These are phyloP conservation scores for Drosophila mayaguana DNA, from an alignment of 2,888 invertebrate genomes.

Conservation along the genomic window DNA sequence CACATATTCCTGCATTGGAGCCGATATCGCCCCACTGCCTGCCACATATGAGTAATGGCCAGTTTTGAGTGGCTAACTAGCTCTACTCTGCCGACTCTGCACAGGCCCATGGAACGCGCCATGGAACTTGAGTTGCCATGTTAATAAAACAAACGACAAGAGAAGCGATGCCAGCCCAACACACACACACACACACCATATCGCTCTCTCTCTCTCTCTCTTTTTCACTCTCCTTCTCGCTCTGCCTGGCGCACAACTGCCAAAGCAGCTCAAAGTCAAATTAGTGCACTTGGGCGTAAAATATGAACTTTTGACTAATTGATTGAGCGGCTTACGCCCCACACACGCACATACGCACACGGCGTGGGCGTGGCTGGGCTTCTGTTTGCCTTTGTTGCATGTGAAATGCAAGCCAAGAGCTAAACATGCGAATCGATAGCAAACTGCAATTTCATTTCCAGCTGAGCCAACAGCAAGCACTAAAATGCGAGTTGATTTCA, in stretches of 20 bases:
- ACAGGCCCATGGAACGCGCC: not conserved
- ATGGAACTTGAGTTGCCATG: slow-evolving; percentile 40
- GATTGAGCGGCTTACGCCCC: slow-evolving; percentile 53
- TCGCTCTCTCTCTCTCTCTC: not conserved
- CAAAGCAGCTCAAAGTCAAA: slow-evolving; percentile 60
- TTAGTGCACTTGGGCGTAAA: slow-evolving; percentile 53
- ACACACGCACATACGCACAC: slow-evolving; percentile 2
- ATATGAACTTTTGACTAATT: slow-evolving; percentile 65
- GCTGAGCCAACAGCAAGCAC: slow-evolving; percentile 26
- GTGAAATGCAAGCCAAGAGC: slow-evolving; percentile 38
- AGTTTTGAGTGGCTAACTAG: slow-evolving; percentile 47
- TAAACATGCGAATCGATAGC: slow-evolving; percentile 36
- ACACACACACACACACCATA: not conserved
- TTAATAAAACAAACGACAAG: slow-evolving; percentile 55
- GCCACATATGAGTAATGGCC: slow-evolving; percentile 49
- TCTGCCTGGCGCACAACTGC: slow-evolving; percentile 1
- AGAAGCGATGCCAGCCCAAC: slow-evolving; percentile 30
- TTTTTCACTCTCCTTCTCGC: not conserved
- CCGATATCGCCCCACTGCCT: slow-evolving; percentile 36
- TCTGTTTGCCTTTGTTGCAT: slow-evolving; percentile 36
- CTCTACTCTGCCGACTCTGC: slow-evolving; percentile 10
- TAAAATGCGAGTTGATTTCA: slow-evolving; percentile 27
- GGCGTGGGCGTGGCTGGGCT: slow-evolving; percentile 21
- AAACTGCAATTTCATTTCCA: slow-evolving; percentile 37
- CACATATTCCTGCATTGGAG: slow-evolving; percentile 27